These are phyloP conservation scores for Pogona vitticeps DNA, from an alignment of 2,113 vertebrate genomes.

Conservation along the genomic window DNA sequence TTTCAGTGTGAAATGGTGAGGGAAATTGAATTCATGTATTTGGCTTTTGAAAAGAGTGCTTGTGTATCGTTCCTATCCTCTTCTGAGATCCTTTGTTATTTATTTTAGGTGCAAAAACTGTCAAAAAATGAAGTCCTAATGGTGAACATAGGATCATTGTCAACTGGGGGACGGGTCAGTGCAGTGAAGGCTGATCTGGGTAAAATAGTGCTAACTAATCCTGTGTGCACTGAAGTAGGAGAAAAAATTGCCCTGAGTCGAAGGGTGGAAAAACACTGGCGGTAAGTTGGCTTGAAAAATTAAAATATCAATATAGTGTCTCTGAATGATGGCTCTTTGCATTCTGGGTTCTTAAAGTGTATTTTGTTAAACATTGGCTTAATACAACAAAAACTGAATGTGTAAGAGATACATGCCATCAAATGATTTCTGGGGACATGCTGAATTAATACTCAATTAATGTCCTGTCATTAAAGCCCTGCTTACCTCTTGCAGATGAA, in stretches of 20 bases:
- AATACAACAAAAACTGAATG: no score
- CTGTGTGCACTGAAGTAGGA: slow-evolving; percentile 97
- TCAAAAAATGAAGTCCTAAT: slow-evolving; percentile 98
- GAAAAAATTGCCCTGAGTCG: slow-evolving; percentile 98
- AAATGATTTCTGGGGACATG: no score
- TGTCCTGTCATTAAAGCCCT: no score
- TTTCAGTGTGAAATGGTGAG: background rate
- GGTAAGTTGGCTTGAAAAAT: slow-evolving; percentile 79
- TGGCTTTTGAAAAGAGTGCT: background rate
- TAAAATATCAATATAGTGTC: background rate
- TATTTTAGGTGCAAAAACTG: slow-evolving; percentile 92
- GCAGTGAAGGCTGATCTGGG: slow-evolving; percentile 98
- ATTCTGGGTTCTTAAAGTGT: background rate
- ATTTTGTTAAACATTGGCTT: no score
- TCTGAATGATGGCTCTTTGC: background rate
- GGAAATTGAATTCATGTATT: background rate
- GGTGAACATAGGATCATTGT: slow-evolving; percentile 98
- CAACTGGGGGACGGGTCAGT: slow-evolving; percentile 95
- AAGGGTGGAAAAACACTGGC: slow-evolving; percentile 98
- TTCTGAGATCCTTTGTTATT: slow-evolving; percentile 34
- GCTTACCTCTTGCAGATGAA: no score
- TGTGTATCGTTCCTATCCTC: background rate
- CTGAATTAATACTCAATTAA: no score
- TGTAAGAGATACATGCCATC: no score
- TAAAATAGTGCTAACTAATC: slow-evolving; percentile 97